phyloP scores from a whole-genome alignment of 2,797 vertebrate genomes.

The Simalia tracyae region DNA sequence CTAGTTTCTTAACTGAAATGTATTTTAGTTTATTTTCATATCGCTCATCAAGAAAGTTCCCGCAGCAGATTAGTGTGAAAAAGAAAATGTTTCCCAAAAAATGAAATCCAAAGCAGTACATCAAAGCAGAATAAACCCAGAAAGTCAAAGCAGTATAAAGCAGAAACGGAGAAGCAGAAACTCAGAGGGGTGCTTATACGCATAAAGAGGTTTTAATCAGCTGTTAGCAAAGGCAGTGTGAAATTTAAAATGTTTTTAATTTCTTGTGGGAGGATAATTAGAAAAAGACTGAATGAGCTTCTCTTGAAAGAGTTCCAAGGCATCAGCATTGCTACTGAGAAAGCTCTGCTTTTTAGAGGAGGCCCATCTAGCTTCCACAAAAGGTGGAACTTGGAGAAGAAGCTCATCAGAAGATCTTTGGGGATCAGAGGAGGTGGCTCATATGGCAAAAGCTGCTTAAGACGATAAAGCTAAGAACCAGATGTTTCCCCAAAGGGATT shows the following conservation, averaged over 20 bases:
- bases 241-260: background rate
- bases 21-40: background rate
- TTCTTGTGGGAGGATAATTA: background rate
- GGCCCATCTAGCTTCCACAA: no score
- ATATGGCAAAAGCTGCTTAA: background rate
- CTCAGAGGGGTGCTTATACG: no score
- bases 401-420: background rate
- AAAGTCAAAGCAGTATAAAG: background rate
- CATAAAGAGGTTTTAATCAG: background rate
- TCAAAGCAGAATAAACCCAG: background rate
- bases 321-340: background rate
- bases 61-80: no score
- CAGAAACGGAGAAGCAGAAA: background rate
- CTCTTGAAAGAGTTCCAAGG: background rate
- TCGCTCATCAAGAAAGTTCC: background rate
- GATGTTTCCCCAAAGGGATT: background rate
- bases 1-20: background rate
- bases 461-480: background rate
- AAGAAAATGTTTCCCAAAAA: background rate
- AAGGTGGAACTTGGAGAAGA: background rate
- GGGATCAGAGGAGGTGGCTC: background rate
- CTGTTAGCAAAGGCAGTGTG: background rate
- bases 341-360: background rate
- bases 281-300: background rate
- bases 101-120: background rate